Evolutionary conservation across 2,797 vertebrate species (phyloP).

Genomic region (Lagodon rhomboides): DNA sequence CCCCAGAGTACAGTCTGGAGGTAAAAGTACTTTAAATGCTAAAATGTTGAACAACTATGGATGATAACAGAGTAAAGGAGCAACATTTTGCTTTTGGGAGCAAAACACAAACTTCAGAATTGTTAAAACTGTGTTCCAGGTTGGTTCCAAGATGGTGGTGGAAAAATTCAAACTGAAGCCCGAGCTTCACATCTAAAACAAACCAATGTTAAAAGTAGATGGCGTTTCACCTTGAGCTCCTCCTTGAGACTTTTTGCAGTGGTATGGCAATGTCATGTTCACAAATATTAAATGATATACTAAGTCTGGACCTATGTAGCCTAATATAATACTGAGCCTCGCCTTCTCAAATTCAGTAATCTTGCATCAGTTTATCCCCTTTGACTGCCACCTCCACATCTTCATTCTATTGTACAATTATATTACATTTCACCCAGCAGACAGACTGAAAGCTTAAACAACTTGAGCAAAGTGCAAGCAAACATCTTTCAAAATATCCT

Average conservation of each 20-base stretch:
- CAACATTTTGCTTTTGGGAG: too few relatives aligned
- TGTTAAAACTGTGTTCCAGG: too few relatives aligned
- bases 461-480: not conserved
- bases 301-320: too few relatives aligned
- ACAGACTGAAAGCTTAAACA: not conserved
- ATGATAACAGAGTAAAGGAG: too few relatives aligned
- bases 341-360: not conserved
- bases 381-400: not conserved
- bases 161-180: too few relatives aligned
- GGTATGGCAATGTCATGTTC: not conserved
- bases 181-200: not conserved
- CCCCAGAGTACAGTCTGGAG: too few relatives aligned
- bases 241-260: not conserved
- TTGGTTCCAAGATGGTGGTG: too few relatives aligned
- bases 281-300: not conserved
- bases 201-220: not conserved
- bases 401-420: not conserved
- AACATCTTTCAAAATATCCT: constrained; percentile 7
- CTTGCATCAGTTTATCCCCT: not conserved
- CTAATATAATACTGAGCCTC: not conserved
- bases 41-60: too few relatives aligned
- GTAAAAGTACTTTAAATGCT: too few relatives aligned
- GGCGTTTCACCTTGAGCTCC: not conserved
- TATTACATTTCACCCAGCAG: not conserved
- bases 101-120: too few relatives aligned